Evolutionary conservation across 2,888 invertebrate species (phyloP).

Genomic region (Ormyrus pomaceus): DNA sequence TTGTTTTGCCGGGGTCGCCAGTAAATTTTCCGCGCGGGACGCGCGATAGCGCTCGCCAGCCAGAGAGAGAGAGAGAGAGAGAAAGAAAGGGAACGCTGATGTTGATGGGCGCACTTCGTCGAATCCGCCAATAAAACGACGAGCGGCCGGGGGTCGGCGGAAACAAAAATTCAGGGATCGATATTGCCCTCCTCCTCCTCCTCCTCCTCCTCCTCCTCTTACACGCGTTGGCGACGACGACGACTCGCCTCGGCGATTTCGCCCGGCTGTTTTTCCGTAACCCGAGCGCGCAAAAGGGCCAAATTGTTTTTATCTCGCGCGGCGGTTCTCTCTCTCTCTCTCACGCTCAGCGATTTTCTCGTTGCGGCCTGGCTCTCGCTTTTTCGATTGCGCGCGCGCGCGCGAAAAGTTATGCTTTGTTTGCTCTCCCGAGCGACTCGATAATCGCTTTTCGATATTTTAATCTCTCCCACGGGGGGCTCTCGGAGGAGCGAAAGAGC

Average conservation of each 20-base stretch:
- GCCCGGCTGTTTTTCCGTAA: constrained; percentile 15
- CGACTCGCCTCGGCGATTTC: constrained; percentile 24
- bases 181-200: constrained; percentile 29
- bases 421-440: too few species aligned
- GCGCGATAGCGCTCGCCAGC: constrained; percentile 25
- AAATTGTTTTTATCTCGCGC: constrained; percentile 28
- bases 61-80: constrained; percentile 54
- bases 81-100: constrained; percentile 62
- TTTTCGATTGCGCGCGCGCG: too few species aligned
- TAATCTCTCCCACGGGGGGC: too few species aligned
- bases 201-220: too few species aligned
- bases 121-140: constrained; percentile 68
- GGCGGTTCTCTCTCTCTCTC: background rate
- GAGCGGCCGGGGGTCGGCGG: constrained; percentile 33
- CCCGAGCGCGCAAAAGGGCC: background rate
- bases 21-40: constrained; percentile 68
- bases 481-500: too few species aligned
- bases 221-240: background rate
- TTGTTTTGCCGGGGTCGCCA: constrained; percentile 73
- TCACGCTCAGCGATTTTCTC: background rate
- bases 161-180: constrained; percentile 60
- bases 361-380: background rate
- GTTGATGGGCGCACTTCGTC: constrained; percentile 69
- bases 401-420: too few species aligned
- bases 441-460: too few species aligned